phyloP scores from a whole-genome alignment of 2,113 vertebrate species.

The Nothobranchius furzeri region DNA sequence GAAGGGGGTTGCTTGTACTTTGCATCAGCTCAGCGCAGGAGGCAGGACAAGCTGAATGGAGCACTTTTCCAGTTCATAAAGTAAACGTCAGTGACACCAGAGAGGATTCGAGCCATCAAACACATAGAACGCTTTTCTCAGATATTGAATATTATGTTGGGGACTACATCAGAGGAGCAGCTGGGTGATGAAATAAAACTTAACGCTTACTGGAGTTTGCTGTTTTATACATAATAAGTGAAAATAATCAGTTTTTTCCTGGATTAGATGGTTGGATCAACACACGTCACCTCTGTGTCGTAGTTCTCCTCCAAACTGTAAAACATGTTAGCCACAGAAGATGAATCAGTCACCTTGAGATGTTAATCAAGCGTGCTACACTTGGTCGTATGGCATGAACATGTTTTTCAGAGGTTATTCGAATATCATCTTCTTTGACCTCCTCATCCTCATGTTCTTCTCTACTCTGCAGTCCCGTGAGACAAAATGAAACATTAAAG shows the following conservation, averaged over 20 bases:
- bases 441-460: background rate
- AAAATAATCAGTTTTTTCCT: background rate
- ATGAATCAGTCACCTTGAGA: conserved; percentile 36
- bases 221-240: no score
- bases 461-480: conserved; percentile 27
- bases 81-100: conserved; percentile 72
- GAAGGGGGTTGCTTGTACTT: conserved; percentile 55
- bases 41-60: conserved; percentile 52
- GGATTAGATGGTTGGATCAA: conserved; percentile 2
- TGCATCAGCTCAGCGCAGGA: conserved; percentile 45
- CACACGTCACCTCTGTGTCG: conserved; percentile 17
- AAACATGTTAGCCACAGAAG: conserved; percentile 52
- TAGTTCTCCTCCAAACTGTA: conserved; percentile 10
- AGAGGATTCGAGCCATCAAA: conserved; percentile 36
- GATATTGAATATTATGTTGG: background rate
- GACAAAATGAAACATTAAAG: conserved; percentile 59
- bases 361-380: conserved; percentile 34
- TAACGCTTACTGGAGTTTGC: conserved; percentile 8
- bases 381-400: conserved; percentile 24
- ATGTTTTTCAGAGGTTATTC: conserved; percentile 42
- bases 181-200: conserved; percentile 3
- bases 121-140: background rate
- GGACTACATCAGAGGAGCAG: conserved; percentile 20
- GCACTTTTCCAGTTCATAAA: conserved; percentile 75
- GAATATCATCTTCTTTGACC: conserved; percentile 1